Evolutionary conservation across 2,113 vertebrate genomes (phyloP).

Genomic region (Neopipo cinnamomea): DNA sequence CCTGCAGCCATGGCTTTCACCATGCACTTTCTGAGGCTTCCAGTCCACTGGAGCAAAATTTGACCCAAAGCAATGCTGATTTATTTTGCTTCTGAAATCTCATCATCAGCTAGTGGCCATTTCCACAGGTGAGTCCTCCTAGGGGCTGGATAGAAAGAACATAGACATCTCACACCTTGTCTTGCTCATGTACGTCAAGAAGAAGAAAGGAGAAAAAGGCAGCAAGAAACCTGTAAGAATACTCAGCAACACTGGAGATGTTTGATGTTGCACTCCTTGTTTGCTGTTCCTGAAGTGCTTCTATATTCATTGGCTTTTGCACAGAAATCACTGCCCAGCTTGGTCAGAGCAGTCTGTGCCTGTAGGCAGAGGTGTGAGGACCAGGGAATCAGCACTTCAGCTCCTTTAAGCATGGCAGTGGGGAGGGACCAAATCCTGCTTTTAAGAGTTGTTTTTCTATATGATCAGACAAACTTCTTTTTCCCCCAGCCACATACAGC

Average conservation of each 20-base stretch:
- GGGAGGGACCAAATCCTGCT: neutral
- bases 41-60: neutral
- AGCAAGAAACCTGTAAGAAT: neutral
- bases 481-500: too few relatives aligned
- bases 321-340: neutral
- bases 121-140: neutral
- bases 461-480: neutral
- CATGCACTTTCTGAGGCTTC: neutral
- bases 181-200: neutral
- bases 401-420: neutral
- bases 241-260: neutral
- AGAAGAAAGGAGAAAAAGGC: neutral
- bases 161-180: neutral
- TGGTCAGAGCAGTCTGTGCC: neutral
- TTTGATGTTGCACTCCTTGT: neutral
- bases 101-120: neutral
- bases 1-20: neutral
- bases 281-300: neutral
- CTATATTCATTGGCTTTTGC: neutral
- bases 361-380: neutral
- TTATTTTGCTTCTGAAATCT: neutral
- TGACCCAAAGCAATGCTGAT: neutral
- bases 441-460: neutral
- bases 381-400: neutral
- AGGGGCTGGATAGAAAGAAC: neutral